Evolutionary conservation across 2,113 vertebrate species (phyloP).

Genomic region (Egretta garzetta): DNA sequence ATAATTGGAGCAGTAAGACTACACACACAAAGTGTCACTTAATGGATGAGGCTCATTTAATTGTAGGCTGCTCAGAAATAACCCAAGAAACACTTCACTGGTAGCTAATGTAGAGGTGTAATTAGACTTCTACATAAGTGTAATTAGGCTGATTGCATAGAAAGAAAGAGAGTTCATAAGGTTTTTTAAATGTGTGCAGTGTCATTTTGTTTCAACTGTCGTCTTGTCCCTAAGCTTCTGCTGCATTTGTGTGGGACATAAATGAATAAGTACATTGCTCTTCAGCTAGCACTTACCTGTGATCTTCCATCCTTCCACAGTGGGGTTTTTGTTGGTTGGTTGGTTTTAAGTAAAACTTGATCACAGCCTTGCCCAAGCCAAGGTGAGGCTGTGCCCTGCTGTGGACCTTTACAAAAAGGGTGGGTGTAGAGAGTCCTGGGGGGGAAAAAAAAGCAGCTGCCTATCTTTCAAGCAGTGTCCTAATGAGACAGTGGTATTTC

Average conservation of each 20-base stretch:
- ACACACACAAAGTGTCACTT: constrained; percentile 79
- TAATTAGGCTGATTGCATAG: constrained; percentile 90
- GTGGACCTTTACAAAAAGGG: not conserved
- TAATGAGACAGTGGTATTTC: not conserved
- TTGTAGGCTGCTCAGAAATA: constrained; percentile 82
- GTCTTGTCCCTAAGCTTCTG: constrained; percentile 22
- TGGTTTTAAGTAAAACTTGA: not conserved
- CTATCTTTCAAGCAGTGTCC: not conserved
- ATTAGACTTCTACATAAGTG: constrained; percentile 88
- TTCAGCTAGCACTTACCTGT: not conserved
- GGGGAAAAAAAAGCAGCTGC: not conserved
- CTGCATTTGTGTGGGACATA: not conserved
- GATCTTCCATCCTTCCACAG: not conserved
- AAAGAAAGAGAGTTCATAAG: constrained; percentile 76
- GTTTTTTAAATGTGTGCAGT: constrained; percentile 78
- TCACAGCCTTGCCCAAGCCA: not conserved
- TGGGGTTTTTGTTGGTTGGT: not conserved
- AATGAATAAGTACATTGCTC: not conserved
- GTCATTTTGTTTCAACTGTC: constrained; percentile 43
- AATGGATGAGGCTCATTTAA: constrained; percentile 89
- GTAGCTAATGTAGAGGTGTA: constrained; percentile 86
- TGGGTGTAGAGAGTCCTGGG: no score
- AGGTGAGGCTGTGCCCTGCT: not conserved
- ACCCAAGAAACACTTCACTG: constrained; percentile 87
- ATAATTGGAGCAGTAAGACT: constrained; percentile 83